Evolutionary conservation across 2,797 vertebrate genomes (phyloP), one percentile per base, ranked within the genome.

Genomic region (Sebastes matsubarae): DNA sequence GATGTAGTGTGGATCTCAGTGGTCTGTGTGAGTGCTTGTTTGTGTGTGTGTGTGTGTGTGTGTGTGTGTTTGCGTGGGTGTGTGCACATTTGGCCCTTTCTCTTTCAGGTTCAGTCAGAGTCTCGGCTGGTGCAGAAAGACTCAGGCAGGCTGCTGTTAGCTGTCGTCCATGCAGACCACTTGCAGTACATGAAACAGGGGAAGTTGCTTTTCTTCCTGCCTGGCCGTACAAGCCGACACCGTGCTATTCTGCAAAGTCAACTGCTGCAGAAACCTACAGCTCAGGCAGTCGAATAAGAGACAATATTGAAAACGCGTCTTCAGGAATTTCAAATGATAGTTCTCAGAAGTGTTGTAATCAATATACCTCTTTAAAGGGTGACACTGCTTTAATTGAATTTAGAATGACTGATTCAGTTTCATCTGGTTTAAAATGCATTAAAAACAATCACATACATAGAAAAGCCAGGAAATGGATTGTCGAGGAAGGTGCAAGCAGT

Each of bases 151-250:
- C 60, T 77, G 77, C 69, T 58, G 82, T 59, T 88, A 14, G 60
- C 76, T 83, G 76, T 81, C 63, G 82, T 89, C 77, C 79, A 57
- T 46, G n/a, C 73, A 82, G 79, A 73, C 80, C 78, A 61, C 36
- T 88, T 50, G 59, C 69, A 75, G 25, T 70, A 34, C 65, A 13
- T 86, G 81, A 93, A 87, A 93, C 57, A 64, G 86, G 81, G 91
- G 92, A 94, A 90, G 92, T 91, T 81, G 83, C 87, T 80, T 86
- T 85, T 91, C 77, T 94, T 93, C 92, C 89, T 92, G 87, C 84
- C 67, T 83, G 78, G 36, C 29, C 9, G 57, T 27, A 22, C 38
- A 18, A 68, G 42, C 61, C 4, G 25, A 68, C 52, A 52, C 58
- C 5, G 12, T 27, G 66, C 50, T 68, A 9, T 59, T 74, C 20